Evolutionary conservation across 2,888 invertebrate species (phyloP).

Genomic region (Perizoma flavofasciatum): DNA sequence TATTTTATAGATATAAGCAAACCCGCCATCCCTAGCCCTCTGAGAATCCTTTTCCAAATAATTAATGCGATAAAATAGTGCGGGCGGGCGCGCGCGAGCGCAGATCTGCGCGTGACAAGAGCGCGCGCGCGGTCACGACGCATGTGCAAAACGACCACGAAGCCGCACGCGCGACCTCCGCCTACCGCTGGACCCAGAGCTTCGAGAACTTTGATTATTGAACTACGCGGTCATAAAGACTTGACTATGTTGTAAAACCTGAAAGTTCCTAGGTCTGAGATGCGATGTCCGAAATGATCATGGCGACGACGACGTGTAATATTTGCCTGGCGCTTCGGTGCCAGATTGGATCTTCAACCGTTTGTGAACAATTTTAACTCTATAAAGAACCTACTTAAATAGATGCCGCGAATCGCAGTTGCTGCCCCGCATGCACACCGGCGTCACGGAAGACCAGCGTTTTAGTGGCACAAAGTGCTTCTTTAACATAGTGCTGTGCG

Average conservation of each 20-base stretch:
- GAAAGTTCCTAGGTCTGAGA: not conserved
- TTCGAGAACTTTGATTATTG: constrained; percentile 24
- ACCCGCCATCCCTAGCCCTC: constrained; percentile 40
- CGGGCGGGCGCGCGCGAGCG: constrained; percentile 61
- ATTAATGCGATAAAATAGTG: constrained; percentile 84
- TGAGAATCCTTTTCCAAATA: constrained; percentile 81
- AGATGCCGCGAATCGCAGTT: too few relatives aligned
- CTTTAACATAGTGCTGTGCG: too few relatives aligned
- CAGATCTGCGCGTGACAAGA: constrained; percentile 75
- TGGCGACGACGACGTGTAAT: not conserved
- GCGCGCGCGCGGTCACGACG: constrained; percentile 81
- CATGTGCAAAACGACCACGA: constrained; percentile 69
- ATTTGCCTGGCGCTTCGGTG: not conserved
- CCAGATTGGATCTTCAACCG: too few relatives aligned
- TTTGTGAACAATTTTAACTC: too few relatives aligned
- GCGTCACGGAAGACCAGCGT: too few relatives aligned
- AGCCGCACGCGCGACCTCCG: constrained; percentile 74
- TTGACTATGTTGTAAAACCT: constrained; percentile 8
- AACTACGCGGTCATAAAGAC: constrained; percentile 18
- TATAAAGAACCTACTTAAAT: too few relatives aligned
- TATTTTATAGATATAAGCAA: too few relatives aligned
- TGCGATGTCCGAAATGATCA: not conserved
- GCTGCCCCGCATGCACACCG: too few relatives aligned
- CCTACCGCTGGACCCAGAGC: constrained; percentile 21
- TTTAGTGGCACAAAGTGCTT: too few relatives aligned